These are phyloP conservation scores for Spialia ferax DNA, from an alignment of 2,888 invertebrate species.

Conservation along the genomic window DNA sequence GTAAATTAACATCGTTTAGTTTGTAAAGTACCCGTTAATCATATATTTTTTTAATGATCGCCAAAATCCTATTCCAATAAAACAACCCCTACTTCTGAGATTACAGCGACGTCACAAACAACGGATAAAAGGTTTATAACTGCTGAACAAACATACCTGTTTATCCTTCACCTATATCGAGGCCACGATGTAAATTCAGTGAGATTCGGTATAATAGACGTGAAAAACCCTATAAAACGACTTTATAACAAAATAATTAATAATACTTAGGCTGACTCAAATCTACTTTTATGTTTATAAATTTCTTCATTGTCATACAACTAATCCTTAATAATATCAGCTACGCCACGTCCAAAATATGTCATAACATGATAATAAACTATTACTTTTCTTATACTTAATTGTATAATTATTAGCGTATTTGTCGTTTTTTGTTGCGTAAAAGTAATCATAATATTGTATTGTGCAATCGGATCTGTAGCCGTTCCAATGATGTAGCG, in stretches of 20 bases:
- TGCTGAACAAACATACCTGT: neutral
- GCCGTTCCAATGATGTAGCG: neutral
- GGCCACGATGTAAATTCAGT: neutral
- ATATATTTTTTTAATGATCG: neutral
- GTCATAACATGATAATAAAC: conserved; percentile 56
- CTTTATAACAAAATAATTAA: conserved; percentile 53
- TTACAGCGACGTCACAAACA: neutral
- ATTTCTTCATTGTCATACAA: conserved; percentile 58
- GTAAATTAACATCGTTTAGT: neutral
- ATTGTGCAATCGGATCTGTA: conserved; percentile 57
- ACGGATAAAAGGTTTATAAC: neutral
- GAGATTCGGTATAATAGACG: neutral
- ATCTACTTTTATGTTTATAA: conserved; percentile 58
- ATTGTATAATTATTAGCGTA: conserved; percentile 54
- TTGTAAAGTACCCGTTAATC: neutral
- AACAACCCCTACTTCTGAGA: neutral
- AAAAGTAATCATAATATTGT: conserved; percentile 47
- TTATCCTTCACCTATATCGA: neutral
- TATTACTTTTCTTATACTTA: conserved; percentile 56
- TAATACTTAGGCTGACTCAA: conserved; percentile 78
- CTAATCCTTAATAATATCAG: conserved; percentile 76
- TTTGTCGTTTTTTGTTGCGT: conserved; percentile 69
- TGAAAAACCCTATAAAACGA: conserved; percentile 31
- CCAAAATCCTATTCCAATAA: neutral
- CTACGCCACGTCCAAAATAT: conserved; percentile 57